Conservation (phyloP, 2,797 vertebrate species). For the Lophotriccus pileatus region DNA sequence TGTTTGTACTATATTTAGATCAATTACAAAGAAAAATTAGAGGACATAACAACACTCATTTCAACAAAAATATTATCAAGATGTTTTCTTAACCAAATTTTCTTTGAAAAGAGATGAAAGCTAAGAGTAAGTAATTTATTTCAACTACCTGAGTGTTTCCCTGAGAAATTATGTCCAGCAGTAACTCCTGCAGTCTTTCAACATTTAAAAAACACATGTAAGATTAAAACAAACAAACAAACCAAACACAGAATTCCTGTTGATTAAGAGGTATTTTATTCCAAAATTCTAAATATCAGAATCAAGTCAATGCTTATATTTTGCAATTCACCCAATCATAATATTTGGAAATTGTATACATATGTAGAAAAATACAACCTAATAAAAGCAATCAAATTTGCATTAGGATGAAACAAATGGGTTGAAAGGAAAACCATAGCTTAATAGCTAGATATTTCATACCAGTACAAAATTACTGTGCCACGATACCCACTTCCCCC, state of each 20-base stretch:
- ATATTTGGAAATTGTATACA: not conserved
- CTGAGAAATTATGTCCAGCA: not conserved
- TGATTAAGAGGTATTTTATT: conserved; percentile 64
- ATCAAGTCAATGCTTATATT: conserved; percentile 22
- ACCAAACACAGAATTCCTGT: not conserved
- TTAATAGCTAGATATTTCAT: conserved; percentile 13
- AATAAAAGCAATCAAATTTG: not conserved
- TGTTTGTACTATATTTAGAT: not conserved
- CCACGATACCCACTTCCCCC: not conserved
- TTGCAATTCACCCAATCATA: conserved; percentile 14
- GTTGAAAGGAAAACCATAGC: conserved; percentile 13
- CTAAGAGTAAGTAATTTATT: not conserved
- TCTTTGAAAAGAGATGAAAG: not conserved
- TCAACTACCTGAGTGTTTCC: not conserved
- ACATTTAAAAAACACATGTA: fast-evolving
- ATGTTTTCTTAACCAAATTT: not conserved
- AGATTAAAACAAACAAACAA: too few relatives aligned
- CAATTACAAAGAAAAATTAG: not conserved
- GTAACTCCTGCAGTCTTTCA: not conserved
- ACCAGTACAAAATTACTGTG: conserved; percentile 17
- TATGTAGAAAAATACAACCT: conserved; percentile 35
- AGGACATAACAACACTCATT: not conserved
- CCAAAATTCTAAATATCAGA: conserved; percentile 42
- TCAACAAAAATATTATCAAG: not conserved
- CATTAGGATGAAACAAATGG: not conserved